Percentiles rank a stretch among this genome's conserved stretches.
phyloP scores from a whole-genome alignment of 92 coral and sea anemone genomes.

The Ricordea florida region DNA sequence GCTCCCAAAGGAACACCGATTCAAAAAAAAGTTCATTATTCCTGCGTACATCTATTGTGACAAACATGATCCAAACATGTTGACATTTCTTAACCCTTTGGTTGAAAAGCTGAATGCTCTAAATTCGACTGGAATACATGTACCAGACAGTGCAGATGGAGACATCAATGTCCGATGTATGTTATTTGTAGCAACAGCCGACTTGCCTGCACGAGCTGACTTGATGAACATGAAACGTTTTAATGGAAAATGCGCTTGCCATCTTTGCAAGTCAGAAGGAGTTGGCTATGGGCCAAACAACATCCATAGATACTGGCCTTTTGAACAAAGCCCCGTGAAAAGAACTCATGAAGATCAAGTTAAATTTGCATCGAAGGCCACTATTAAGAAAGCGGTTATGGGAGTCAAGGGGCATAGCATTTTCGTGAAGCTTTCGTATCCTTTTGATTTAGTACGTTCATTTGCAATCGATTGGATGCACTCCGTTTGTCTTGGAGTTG shows the following conservation, averaged over 20 bases:
- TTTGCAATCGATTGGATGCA: slow-evolving; percentile 74
- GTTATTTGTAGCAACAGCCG: too few species aligned
- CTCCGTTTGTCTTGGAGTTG: slow-evolving; percentile 46
- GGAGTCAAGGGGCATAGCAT: slow-evolving; percentile 46
- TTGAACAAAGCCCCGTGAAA: slow-evolving; percentile 5
- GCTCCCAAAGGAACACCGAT: too few species aligned
- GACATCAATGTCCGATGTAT: too few species aligned
- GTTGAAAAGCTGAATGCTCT: too few species aligned
- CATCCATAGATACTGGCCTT: slow-evolving; percentile 54
- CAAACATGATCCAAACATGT: too few species aligned
- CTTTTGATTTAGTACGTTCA: slow-evolving; percentile 43
- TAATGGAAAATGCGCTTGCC: slow-evolving; percentile 53
- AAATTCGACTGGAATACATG: too few species aligned
- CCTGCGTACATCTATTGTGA: too few species aligned
- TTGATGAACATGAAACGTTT: slow-evolving; percentile 58
- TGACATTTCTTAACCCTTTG: too few species aligned
- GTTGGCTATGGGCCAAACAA: slow-evolving; percentile 51
- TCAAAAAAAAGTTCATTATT: too few species aligned
- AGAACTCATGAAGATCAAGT: slow-evolving; percentile 47
- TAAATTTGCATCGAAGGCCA: slow-evolving; percentile 33
- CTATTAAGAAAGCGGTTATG: slow-evolving; percentile 14
- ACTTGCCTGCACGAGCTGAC: slow-evolving; percentile 28
- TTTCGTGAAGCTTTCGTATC: slow-evolving; percentile 28
- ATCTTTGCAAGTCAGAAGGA: slow-evolving; percentile 43
- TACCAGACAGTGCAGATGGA: too few species aligned